Evolutionary conservation across 2,797 vertebrate species (phyloP).

Genomic region (Moxostoma hubbsi): DNA sequence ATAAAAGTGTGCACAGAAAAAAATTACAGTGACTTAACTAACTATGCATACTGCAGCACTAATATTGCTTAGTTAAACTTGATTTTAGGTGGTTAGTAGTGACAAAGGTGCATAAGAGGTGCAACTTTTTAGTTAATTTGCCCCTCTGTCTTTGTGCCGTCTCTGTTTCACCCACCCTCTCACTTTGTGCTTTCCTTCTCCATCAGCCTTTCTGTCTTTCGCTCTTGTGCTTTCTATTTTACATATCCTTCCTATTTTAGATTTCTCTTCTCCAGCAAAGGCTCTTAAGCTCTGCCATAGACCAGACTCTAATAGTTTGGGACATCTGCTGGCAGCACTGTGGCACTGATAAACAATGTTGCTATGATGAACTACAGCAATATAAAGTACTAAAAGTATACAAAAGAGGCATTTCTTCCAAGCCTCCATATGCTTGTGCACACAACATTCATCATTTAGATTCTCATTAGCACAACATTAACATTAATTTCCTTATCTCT

Average conservation of each 20-base stretch:
- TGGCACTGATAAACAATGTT: conserved; percentile 49
- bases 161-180: conserved; percentile 1
- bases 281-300: conserved; percentile 14
- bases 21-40: too few species aligned
- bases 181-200: conserved; percentile 2
- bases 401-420: conserved; percentile 36
- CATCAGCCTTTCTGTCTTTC: background rate
- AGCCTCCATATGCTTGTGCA: conserved; percentile 45
- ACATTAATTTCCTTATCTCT: conserved; percentile 57
- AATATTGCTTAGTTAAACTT: too few species aligned
- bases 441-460: conserved; percentile 63
- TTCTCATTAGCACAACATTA: conserved; percentile 59
- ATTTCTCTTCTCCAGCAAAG: conserved; percentile 45
- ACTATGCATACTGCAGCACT: too few species aligned
- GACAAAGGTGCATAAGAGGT: too few species aligned
- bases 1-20: too few species aligned
- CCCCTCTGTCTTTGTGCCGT: background rate
- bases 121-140: too few species aligned
- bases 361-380: conserved; percentile 43
- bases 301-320: conserved; percentile 38
- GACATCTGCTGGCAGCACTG: conserved; percentile 55
- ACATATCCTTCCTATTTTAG: background rate
- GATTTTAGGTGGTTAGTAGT: too few species aligned
- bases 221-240: background rate
- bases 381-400: conserved; percentile 38